A percentile compares a stretch with the other conserved stretches of the same genome.
Conservation (phyloP, 2,797 vertebrate genomes). For the Pteropus rufus region DNA sequence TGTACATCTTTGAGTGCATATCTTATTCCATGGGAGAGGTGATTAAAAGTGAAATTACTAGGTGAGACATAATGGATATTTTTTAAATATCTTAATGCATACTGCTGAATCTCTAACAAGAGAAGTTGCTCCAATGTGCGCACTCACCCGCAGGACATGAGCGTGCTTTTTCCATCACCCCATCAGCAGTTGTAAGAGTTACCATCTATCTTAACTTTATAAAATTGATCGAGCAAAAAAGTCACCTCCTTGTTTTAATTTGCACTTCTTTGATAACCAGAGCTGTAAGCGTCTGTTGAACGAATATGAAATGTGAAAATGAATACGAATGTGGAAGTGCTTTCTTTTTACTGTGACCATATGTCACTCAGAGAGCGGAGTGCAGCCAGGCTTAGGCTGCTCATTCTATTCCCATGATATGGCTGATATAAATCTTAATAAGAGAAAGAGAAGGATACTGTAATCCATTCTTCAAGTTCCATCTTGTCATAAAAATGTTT, state of each 20-base stretch:
- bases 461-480: not conserved
- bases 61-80: not conserved
- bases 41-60: not conserved
- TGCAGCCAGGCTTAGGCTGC: not conserved
- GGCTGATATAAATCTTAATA: not conserved
- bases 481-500: not conserved
- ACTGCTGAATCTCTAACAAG: not conserved
- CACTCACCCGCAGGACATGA: not conserved
- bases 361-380: not conserved
- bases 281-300: not conserved
- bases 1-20: not conserved
- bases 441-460: not conserved
- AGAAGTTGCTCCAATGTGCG: not conserved
- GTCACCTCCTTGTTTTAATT: not conserved
- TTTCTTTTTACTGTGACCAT: not conserved
- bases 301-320: not conserved
- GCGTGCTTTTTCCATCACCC: not conserved
- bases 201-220: not conserved
- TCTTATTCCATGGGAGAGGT: not conserved
- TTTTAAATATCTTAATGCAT: not conserved
- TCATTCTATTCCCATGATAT: not conserved
- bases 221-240: not conserved
- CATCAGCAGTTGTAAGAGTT: not conserved
- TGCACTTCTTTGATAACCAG: not conserved
- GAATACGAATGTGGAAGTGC: not conserved